A percentile compares a stretch with the other conserved stretches of the same genome.
These are phyloP conservation scores for Drosophila jambulina DNA, from an alignment of 1,140 invertebrate species.

Conservation along the genomic window DNA sequence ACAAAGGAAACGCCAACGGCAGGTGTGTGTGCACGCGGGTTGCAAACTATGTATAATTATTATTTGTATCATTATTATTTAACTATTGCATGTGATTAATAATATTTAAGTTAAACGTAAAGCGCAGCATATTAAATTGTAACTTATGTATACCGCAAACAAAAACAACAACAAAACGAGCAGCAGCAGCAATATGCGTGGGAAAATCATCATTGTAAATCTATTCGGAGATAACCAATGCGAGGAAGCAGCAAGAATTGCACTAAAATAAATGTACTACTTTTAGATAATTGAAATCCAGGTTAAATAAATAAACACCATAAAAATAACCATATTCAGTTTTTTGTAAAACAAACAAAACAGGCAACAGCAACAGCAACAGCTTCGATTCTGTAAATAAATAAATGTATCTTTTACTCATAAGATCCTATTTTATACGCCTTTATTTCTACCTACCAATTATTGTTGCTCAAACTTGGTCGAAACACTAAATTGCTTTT, in stretches of 20 bases:
- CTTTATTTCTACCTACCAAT: too few relatives aligned
- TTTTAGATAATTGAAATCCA: constrained; percentile 76
- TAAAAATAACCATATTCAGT: constrained; percentile 70
- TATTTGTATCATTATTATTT: constrained; percentile 80
- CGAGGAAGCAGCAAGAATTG: constrained; percentile 41
- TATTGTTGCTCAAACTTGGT: not conserved
- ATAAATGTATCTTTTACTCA: too few relatives aligned
- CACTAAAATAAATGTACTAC: constrained; percentile 77
- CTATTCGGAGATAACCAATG: constrained; percentile 48
- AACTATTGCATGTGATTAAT: constrained; percentile 84
- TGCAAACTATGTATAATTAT: constrained; percentile 79
- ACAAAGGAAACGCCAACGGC: constrained; percentile 45
- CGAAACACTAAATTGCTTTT: not conserved
- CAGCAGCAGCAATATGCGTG: constrained; percentile 27
- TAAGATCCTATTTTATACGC: too few relatives aligned
- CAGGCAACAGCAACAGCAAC: constrained; percentile 16
- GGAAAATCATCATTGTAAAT: constrained; percentile 53
- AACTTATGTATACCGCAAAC: constrained; percentile 80
- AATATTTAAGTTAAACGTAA: constrained; percentile 83
- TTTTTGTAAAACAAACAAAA: constrained; percentile 46
- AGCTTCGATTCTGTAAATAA: constrained; percentile 21
- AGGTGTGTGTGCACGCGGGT: constrained; percentile 38
- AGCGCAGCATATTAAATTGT: constrained; percentile 79
- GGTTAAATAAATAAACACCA: constrained; percentile 63
- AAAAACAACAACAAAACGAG: constrained; percentile 18